These are phyloP conservation scores for Ichneumoninae sp. DNA, from an alignment of 2,888 invertebrate genomes.

Conservation along the genomic window DNA sequence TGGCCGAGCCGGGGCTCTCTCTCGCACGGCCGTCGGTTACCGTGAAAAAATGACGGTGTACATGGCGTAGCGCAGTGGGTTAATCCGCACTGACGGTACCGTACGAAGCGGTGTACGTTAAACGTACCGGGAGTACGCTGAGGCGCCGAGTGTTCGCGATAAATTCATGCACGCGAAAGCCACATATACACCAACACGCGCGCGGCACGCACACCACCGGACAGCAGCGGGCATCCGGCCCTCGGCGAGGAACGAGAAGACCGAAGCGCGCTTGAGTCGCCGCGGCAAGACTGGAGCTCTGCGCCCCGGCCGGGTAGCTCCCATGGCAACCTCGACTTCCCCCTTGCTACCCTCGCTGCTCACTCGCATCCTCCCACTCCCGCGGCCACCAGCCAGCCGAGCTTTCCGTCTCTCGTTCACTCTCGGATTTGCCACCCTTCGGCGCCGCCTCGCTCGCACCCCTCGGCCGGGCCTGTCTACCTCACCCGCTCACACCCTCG, in stretches of 20 bases:
- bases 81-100: background rate
- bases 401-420: constrained; percentile 47
- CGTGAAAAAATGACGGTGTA: background rate
- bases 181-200: constrained; percentile 51
- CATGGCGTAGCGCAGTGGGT: background rate
- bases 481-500: constrained; percentile 73
- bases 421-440: constrained; percentile 35
- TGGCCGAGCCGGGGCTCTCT: background rate
- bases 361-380: constrained; percentile 61
- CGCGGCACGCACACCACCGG: constrained; percentile 62
- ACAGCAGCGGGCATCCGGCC: constrained; percentile 56
- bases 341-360: constrained; percentile 59
- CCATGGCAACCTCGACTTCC: constrained; percentile 82
- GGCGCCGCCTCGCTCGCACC: constrained; percentile 24
- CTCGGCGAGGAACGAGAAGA: constrained; percentile 58
- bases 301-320: constrained; percentile 83
- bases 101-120: background rate
- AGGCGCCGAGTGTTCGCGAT: constrained; percentile 38
- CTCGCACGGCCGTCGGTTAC: background rate
- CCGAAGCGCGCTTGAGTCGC: constrained; percentile 79
- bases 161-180: constrained; percentile 39
- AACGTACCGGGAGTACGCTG: constrained; percentile 24
- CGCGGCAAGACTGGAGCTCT: constrained; percentile 82
- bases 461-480: constrained; percentile 12
- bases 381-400: constrained; percentile 16